Base-by-base conservation (phyloP, 2,113 vertebrate genomes). In the Suricata suricatta region DNA sequence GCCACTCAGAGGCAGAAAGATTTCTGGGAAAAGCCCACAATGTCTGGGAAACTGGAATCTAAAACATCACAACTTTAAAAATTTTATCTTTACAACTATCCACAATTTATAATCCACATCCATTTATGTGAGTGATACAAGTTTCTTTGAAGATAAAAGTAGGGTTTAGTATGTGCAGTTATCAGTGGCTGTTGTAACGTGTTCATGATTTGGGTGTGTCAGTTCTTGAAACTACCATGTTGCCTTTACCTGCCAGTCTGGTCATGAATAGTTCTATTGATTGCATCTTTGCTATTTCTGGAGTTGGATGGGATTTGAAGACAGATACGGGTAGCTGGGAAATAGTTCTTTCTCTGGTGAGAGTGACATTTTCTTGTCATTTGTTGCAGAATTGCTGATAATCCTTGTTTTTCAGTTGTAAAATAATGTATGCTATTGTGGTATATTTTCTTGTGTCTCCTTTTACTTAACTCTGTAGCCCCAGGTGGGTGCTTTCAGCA, bases 61-160 rank as follows among this genome's bases (percentile, higher is more conserved):
- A 82, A 94, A 76, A 93, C 7, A 41, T 54, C 25, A 90, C 44
- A 85, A 74, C 41, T 38, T 82, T 16, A 93, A 86, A 85, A 21
- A 7, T 31, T 47, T 72, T 81, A 60, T 96, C 44, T 97, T 97
- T 77, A 54, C 29, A 87, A 35, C 17, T 81, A 21, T 35, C 33
- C 25, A 57, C 21, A 47, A 15, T 85, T 93, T 83, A n/a, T 38
- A 76, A 31, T 25, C 27, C 79, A 94, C 27, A 71, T 88, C 87
- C 72, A 38, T 88, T 82, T 90, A 33, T 92, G 47, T 83, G 77
- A 77, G 15, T 9, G 79, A 83, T 50, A 33, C 27, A 71, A 87
- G 38, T 50, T 92, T 94, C 54, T 89, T 80, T 97, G 92, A 95
- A 96, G 86, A 89, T 92, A 69, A 96, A 88, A 84, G 76, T 29